Percentiles rank a stretch among this genome's conserved stretches.
Evolutionary conservation across 2,888 invertebrate species (phyloP).

Genomic region (Drosophila differens): DNA sequence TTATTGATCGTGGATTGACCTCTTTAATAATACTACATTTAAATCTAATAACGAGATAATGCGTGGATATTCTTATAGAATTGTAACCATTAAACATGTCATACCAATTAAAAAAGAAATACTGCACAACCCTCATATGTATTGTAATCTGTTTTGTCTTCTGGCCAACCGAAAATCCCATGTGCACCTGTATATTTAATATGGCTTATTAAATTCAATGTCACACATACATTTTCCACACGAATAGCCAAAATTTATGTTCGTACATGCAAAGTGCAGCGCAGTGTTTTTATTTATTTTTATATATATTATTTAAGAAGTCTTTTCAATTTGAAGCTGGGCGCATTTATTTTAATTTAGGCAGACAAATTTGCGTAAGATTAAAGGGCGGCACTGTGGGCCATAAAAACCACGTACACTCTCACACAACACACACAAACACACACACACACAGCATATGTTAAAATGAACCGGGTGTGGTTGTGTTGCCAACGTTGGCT

Average conservation of each 20-base stretch:
- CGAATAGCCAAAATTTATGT: constrained; percentile 47
- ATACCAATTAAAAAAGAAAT: not conserved
- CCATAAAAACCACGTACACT: constrained; percentile 53
- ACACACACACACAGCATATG: constrained; percentile 6
- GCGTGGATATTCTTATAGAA: not conserved
- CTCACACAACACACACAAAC: not conserved
- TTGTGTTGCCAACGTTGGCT: constrained; percentile 10
- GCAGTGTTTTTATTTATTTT: constrained; percentile 25
- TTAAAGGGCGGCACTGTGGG: constrained; percentile 50
- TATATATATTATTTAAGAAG: not conserved
- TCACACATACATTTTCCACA: constrained; percentile 25
- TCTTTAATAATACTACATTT: not conserved
- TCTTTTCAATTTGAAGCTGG: constrained; percentile 28
- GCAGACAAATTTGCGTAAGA: constrained; percentile 66
- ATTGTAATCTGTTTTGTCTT: not conserved
- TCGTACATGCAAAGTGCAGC: constrained; percentile 23
- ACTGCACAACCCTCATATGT: not conserved
- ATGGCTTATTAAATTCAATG: constrained; percentile 44
- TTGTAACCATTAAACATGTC: not conserved
- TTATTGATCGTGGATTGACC: not conserved
- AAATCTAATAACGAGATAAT: not conserved
- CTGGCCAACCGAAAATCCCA: not conserved
- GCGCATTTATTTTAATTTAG: constrained; percentile 73
- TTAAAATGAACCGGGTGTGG: constrained; percentile 3
- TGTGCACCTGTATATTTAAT: constrained; percentile 40